phyloP scores from a whole-genome alignment of 2,797 vertebrate genomes.

The Zenarchopterus dispar region DNA sequence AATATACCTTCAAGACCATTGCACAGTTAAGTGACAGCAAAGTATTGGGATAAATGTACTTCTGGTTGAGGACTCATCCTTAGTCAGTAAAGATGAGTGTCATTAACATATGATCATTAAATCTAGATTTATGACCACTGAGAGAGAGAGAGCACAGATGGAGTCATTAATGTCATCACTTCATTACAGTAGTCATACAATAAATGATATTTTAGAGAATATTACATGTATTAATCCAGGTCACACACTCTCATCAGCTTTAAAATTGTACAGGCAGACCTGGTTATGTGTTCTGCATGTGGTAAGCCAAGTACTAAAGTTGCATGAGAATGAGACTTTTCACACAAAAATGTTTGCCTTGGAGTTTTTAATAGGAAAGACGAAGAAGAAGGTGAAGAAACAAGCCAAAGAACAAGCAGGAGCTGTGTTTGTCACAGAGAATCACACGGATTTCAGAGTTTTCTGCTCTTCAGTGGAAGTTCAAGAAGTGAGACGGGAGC shows the following conservation, averaged over 20 bases:
- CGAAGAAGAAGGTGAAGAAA: background rate
- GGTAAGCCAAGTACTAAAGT: background rate
- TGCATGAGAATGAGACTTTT: background rate
- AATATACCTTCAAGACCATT: no score
- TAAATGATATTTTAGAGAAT: slow-evolving; percentile 17
- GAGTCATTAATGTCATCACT: slow-evolving; percentile 28
- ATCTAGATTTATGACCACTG: slow-evolving; percentile 42
- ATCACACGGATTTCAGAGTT: slow-evolving; percentile 16
- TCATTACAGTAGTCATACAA: slow-evolving; percentile 24
- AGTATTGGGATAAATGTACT: background rate
- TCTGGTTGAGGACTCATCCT: slow-evolving; percentile 21
- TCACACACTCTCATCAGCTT: background rate
- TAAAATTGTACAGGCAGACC: slow-evolving; percentile 3
- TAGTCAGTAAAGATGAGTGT: slow-evolving; percentile 20
- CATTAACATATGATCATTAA: slow-evolving; percentile 26
- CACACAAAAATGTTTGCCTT: background rate
- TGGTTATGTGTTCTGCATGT: slow-evolving; percentile 4
- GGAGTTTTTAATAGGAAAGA: background rate
- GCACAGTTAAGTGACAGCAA: no score
- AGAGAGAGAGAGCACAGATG: slow-evolving; percentile 16
- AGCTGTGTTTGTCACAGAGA: slow-evolving; percentile 12
- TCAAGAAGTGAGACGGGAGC: background rate
- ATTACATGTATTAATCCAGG: background rate
- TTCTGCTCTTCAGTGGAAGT: slow-evolving; percentile 2
- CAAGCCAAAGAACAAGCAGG: background rate